A percentile compares a stretch with the other conserved stretches of the same genome.
These are phyloP conservation scores for Microctonus aethiopoides DNA, from an alignment of 2,888 invertebrate species.

Conservation along the genomic window DNA sequence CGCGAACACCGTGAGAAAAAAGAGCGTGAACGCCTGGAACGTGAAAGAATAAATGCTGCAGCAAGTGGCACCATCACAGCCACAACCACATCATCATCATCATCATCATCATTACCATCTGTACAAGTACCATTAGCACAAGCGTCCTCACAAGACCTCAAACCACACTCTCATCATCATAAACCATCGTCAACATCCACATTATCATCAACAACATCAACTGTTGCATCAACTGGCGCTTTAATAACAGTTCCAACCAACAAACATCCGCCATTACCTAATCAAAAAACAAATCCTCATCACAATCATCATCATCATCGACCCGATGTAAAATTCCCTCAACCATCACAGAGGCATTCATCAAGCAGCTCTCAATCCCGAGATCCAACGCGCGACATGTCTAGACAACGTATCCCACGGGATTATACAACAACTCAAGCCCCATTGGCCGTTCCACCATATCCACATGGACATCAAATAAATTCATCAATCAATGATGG, in stretches of 20 bases:
- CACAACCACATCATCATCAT: slow-evolving; percentile 43
- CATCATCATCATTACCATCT: slow-evolving; percentile 41
- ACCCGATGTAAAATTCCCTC: slow-evolving; percentile 52
- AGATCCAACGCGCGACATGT: slow-evolving; percentile 49
- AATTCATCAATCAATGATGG: not conserved
- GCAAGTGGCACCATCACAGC: slow-evolving; percentile 42
- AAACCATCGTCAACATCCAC: slow-evolving; percentile 51
- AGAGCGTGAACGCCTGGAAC: slow-evolving; percentile 72
- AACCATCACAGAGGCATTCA: slow-evolving; percentile 58
- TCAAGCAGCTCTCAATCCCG: slow-evolving; percentile 46
- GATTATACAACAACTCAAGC: slow-evolving; percentile 48
- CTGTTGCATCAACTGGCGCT: not conserved
- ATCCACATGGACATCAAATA: slow-evolving; percentile 30
- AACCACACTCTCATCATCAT: slow-evolving; percentile 58
- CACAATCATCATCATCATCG: slow-evolving; percentile 62
- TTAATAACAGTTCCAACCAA: slow-evolving; percentile 46
- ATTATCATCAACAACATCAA: slow-evolving; percentile 20
- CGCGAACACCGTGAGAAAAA: slow-evolving; percentile 76
- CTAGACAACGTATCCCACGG: slow-evolving; percentile 52
- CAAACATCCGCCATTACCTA: slow-evolving; percentile 57
- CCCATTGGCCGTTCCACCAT: slow-evolving; percentile 29
- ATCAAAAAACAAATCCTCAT: slow-evolving; percentile 53
- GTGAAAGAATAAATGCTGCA: slow-evolving; percentile 64
- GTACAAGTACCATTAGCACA: slow-evolving; percentile 10
- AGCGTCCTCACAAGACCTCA: slow-evolving; percentile 41